A percentile compares a stretch with the other conserved stretches of the same genome.
Conservation (phyloP, 2,113 vertebrate species). For the Cariama cristata region DNA sequence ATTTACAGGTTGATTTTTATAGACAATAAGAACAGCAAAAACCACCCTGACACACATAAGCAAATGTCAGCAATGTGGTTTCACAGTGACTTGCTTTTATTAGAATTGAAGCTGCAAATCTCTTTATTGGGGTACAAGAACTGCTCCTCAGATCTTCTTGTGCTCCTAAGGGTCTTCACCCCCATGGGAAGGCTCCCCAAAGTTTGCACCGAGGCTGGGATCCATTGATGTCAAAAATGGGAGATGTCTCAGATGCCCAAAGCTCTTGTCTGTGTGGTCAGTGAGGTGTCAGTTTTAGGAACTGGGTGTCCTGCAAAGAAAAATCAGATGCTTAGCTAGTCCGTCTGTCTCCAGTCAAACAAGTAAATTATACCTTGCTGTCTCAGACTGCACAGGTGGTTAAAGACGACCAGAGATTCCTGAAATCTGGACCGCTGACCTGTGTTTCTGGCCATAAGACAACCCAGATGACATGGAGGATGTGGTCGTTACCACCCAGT, state of each 20-base stretch:
- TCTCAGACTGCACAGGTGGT: not conserved
- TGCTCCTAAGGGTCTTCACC: not conserved
- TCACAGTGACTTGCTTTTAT: slow-evolving; percentile 42
- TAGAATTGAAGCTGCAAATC: slow-evolving; percentile 17
- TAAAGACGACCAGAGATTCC: not conserved
- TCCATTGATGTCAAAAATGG: not conserved
- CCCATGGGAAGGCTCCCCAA: not conserved
- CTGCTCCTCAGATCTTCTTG: not conserved
- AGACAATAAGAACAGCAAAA: not conserved
- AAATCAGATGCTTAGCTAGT: not conserved
- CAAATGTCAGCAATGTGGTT: not conserved
- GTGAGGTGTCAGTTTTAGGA: not conserved
- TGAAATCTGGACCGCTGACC: not conserved
- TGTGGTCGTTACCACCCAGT: not conserved
- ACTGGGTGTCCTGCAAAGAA: slow-evolving; percentile 29
- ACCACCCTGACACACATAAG: not conserved
- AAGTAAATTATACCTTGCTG: not conserved
- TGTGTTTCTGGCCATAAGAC: not conserved
- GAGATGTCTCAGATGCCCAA: not conserved
- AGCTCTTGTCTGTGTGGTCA: not conserved
- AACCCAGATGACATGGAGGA: not conserved
- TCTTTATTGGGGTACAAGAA: not conserved
- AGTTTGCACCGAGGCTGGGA: not conserved
- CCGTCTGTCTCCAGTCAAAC: not conserved
- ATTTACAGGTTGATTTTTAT: not conserved